Percentiles rank a stretch among this genome's conserved stretches.
Conservation (phyloP, 1,140 invertebrate genomes). For the Reticulitermes speratus region DNA sequence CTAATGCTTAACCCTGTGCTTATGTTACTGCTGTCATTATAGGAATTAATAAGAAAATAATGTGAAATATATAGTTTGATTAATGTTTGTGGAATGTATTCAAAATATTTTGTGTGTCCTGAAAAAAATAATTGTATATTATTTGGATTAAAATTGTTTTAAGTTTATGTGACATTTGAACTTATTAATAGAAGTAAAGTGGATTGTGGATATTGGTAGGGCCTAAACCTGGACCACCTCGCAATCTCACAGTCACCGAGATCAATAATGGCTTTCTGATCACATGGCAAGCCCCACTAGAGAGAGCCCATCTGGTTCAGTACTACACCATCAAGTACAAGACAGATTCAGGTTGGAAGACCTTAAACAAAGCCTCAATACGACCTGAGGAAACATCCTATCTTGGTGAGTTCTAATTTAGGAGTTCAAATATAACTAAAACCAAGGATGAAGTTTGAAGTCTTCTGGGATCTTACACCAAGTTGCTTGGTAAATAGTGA, state of each 20-base stretch:
- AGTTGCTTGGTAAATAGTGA: no score
- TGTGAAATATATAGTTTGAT: not conserved
- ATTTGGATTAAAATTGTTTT: no score
- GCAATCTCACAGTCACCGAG: conserved; percentile 84
- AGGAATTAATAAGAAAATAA: not conserved
- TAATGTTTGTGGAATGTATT: no score
- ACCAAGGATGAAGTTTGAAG: no score
- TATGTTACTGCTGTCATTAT: no score
- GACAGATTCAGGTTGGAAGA: conserved; percentile 83
- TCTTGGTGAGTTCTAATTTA: conserved; percentile 59
- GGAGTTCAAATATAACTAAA: not conserved
- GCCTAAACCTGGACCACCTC: conserved; percentile 81
- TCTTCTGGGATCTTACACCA: no score
- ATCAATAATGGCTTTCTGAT: conserved; percentile 84
- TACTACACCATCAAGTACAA: conserved; percentile 91
- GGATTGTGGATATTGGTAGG: conserved; percentile 54
- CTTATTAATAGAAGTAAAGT: not conserved
- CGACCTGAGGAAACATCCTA: conserved; percentile 84
- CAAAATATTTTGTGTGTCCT: no score
- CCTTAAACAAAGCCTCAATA: conserved; percentile 82
- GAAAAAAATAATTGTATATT: no score
- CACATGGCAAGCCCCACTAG: conserved; percentile 81
- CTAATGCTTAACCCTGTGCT: no score
- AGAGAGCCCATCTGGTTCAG: conserved; percentile 74
- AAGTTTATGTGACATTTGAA: no score